phyloP scores from a whole-genome alignment of 2,113 vertebrate species.

The Papio anubis region DNA sequence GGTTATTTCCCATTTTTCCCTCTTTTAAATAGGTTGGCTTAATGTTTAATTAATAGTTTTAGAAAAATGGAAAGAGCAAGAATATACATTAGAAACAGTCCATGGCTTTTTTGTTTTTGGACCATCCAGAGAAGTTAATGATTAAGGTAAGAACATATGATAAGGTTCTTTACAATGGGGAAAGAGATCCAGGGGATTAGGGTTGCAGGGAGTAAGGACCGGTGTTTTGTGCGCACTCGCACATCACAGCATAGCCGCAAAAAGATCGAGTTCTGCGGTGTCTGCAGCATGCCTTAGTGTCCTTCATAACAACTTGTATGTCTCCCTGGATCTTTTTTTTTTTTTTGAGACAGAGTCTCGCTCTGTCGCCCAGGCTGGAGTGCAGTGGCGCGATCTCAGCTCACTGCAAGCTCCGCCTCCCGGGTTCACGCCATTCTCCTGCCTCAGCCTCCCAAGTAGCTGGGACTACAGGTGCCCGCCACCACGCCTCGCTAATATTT shows the following conservation, averaged over 20 bases:
- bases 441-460: no score
- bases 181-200: neutral
- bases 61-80: neutral
- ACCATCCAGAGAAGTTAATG: neutral
- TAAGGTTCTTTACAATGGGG: rapidly evolving
- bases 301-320: neutral
- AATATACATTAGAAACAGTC: neutral
- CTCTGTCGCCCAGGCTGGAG: no score
- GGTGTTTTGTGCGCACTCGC: neutral
- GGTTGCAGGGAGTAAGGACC: rapidly evolving
- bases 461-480: no score
- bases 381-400: no score
- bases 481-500: no score
- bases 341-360: neutral
- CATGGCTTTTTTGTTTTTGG: neutral
- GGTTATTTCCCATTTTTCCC: neutral
- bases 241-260: neutral
- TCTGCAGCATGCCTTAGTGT: neutral
- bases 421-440: no score
- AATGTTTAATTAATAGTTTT: neutral
- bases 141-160: neutral
- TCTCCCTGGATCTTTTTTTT: neutral
- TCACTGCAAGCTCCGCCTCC: no score
- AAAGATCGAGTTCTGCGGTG: neutral
- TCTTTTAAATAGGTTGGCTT: neutral